These are phyloP conservation scores for Euglossa dilemma DNA, from an alignment of 1,140 invertebrate genomes.

Conservation along the genomic window DNA sequence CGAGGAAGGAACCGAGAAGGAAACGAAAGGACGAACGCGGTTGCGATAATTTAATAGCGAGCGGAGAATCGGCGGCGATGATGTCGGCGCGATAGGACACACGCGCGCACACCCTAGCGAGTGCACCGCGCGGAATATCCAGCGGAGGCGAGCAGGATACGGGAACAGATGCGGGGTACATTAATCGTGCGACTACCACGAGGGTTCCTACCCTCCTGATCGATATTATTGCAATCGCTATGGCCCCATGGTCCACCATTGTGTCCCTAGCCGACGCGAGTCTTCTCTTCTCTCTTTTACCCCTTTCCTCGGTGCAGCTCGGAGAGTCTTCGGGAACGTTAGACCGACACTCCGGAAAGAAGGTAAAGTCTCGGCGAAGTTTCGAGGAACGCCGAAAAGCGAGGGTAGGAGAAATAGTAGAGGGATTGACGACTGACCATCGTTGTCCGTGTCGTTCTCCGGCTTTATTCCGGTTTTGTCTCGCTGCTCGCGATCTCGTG, in stretches of 20 bases:
- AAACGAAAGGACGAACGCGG: too few species aligned
- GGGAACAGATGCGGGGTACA: slow-evolving; percentile 74
- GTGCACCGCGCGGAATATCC: slow-evolving; percentile 28
- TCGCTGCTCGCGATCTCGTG: not conserved
- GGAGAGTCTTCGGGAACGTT: not conserved
- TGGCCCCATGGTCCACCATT: slow-evolving; percentile 34
- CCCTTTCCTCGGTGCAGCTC: too few species aligned
- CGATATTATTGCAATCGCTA: slow-evolving; percentile 66
- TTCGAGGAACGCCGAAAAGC: too few species aligned
- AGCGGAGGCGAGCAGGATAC: slow-evolving; percentile 41
- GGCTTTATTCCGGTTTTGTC: not conserved
- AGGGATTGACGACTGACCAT: slow-evolving; percentile 45
- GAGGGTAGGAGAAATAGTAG: slow-evolving; percentile 24
- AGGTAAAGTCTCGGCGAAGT: too few species aligned
- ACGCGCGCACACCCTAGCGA: not conserved
- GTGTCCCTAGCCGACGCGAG: slow-evolving; percentile 12
- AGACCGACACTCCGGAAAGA: too few species aligned
- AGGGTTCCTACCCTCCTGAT: slow-evolving; percentile 62
- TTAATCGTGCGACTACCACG: slow-evolving; percentile 67
- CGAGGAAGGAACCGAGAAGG: not conserved
- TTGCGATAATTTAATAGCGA: not conserved
- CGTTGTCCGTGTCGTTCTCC: slow-evolving; percentile 7
- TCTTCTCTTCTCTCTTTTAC: not conserved
- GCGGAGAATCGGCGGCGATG: not conserved
- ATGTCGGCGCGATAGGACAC: too few species aligned